These are phyloP conservation scores for Cantharis flavilabris DNA, from an alignment of 2,888 invertebrate species.

Conservation along the genomic window DNA sequence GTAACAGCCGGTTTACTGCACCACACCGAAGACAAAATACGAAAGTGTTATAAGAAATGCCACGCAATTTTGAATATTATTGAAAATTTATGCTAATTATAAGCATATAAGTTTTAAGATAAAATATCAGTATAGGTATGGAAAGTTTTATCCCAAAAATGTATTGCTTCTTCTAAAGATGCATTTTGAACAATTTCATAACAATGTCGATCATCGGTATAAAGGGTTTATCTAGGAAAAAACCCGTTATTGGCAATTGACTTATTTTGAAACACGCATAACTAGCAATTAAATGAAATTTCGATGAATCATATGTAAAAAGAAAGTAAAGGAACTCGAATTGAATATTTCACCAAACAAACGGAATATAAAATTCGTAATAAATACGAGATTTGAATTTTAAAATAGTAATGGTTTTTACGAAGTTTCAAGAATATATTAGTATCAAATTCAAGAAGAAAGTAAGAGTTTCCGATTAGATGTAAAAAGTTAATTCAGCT, in stretches of 20 bases:
- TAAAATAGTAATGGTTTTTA: neutral
- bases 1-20: constrained; percentile 34
- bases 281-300: neutral
- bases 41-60: constrained; percentile 14
- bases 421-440: neutral
- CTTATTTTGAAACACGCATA: neutral
- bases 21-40: constrained; percentile 6
- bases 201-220: neutral
- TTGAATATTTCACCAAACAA: neutral
- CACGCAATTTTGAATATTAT: constrained; percentile 36
- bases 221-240: neutral
- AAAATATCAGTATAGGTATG: neutral
- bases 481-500: neutral
- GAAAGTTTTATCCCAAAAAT: neutral
- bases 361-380: neutral
- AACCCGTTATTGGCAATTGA: neutral
- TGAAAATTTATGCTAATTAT: constrained; percentile 46
- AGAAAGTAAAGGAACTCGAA: constrained; percentile 1
- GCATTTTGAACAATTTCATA: neutral
- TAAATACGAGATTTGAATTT: constrained; percentile 1
- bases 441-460: neutral
- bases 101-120: neutral
- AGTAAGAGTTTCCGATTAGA: neutral
- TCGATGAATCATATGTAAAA: neutral
- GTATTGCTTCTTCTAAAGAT: neutral